Evolutionary conservation across 1,140 invertebrate genomes (phyloP).

Genomic region (Philotrypesis tridentata): DNA sequence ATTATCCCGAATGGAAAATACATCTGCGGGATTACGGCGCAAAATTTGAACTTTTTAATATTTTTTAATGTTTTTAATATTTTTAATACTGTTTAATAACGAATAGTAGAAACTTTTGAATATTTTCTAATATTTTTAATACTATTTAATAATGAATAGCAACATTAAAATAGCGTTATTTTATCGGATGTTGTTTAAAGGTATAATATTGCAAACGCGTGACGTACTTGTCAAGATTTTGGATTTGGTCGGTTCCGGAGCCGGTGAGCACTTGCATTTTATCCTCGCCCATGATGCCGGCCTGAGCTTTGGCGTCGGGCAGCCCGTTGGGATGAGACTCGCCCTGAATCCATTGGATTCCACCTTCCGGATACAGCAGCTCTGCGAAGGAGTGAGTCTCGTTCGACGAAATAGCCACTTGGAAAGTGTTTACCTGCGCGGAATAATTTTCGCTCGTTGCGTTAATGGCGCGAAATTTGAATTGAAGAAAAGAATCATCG

Average conservation of each 20-base stretch:
- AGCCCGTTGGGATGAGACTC: slow-evolving; percentile 78
- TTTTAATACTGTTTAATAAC: too few species aligned
- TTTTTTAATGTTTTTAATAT: too few species aligned
- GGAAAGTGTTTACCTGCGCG: slow-evolving; percentile 83
- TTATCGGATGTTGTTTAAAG: background rate
- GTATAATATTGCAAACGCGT: background rate
- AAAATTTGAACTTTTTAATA: too few species aligned
- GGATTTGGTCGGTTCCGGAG: slow-evolving; percentile 91
- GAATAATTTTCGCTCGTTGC: too few species aligned
- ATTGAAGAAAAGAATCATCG: too few species aligned
- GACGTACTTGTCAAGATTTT: slow-evolving; percentile 81
- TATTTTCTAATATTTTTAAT: too few species aligned
- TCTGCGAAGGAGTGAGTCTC: slow-evolving; percentile 87
- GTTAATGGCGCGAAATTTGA: too few species aligned
- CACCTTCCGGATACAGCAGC: slow-evolving; percentile 89
- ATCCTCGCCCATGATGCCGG: slow-evolving; percentile 90
- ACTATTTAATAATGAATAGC: too few species aligned
- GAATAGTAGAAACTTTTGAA: too few species aligned
- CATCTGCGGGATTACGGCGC: too few species aligned
- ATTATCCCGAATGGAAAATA: too few species aligned
- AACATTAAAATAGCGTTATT: too few species aligned
- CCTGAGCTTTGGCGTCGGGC: slow-evolving; percentile 92
- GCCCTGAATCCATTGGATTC: slow-evolving; percentile 93
- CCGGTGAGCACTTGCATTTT: slow-evolving; percentile 82
- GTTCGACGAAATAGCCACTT: slow-evolving; percentile 88